These are phyloP conservation scores for Pollenia griseotomentosa DNA, from an alignment of 2,888 invertebrate genomes.

Conservation along the genomic window DNA sequence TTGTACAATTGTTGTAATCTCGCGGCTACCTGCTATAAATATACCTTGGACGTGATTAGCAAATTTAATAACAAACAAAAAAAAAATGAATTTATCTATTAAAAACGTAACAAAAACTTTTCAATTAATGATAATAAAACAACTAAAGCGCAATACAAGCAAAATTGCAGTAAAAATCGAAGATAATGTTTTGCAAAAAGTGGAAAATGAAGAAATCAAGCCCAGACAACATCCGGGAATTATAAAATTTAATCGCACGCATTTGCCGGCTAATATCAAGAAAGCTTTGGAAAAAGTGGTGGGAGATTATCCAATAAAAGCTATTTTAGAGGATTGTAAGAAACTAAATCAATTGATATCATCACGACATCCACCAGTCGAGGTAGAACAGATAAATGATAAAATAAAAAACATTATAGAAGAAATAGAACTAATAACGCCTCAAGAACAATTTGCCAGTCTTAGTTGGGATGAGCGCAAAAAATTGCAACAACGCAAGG, in stretches of 20 bases:
- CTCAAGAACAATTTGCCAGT: conserved; percentile 71
- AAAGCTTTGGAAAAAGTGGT: conserved; percentile 86
- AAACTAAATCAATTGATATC: conserved; percentile 87
- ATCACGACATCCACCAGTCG: conserved; percentile 88
- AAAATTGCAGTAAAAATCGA: conserved; percentile 81
- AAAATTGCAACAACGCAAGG: conserved; percentile 84
- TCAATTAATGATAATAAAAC: conserved; percentile 5
- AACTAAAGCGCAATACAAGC: conserved; percentile 75
- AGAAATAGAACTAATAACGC: conserved; percentile 79
- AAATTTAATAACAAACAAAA: background rate
- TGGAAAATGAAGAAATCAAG: conserved; percentile 84
- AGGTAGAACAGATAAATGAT: conserved; percentile 83
- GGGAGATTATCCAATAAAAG: conserved; percentile 86
- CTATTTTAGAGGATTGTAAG: conserved; percentile 85
- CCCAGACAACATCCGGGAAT: conserved; percentile 91
- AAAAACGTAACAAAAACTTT: conserved; percentile 42
- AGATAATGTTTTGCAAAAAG: conserved; percentile 76
- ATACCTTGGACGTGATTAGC: background rate
- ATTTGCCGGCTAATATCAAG: conserved; percentile 87
- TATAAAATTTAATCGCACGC: conserved; percentile 85
- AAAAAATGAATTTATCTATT: conserved; percentile 59
- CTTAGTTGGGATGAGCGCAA: conserved; percentile 82
- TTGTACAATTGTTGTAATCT: too few relatives aligned
- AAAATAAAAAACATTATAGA: conserved; percentile 78
- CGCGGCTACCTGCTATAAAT: too few relatives aligned